A percentile compares a stretch with the other conserved stretches of the same genome.
phyloP scores from a whole-genome alignment of 2,113 vertebrate genomes.

The Cichladusa arquata region DNA sequence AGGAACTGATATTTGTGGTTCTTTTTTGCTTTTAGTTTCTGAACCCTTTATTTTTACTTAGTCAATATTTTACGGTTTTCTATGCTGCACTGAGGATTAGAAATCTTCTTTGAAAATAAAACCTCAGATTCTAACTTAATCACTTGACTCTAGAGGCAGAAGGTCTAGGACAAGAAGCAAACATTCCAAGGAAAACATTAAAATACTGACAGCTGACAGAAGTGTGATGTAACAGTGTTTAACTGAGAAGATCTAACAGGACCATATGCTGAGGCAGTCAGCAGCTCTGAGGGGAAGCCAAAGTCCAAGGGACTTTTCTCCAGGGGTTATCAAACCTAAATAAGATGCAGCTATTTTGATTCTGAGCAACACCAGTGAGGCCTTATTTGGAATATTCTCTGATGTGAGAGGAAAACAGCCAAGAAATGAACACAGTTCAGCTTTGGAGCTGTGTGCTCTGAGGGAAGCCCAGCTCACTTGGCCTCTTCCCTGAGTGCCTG shows the following conservation, averaged over 20 bases:
- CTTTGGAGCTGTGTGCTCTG: not conserved
- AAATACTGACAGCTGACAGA: slow-evolving; percentile 2
- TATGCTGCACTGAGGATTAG: not conserved
- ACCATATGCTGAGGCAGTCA: not conserved
- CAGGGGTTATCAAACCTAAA: not conserved
- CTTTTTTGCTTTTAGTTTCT: not conserved
- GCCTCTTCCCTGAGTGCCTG: not conserved
- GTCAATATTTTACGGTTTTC: not conserved
- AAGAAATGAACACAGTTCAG: not conserved
- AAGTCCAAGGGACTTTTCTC: slow-evolving; percentile 23
- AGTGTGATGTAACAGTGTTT: not conserved
- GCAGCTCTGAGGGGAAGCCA: not conserved
- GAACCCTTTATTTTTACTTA: not conserved
- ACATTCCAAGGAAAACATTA: not conserved
- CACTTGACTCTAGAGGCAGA: not conserved
- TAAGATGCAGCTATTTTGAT: slow-evolving; percentile 23
- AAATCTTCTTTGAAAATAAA: slow-evolving; percentile 2
- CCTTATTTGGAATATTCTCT: slow-evolving; percentile 31
- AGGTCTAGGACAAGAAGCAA: not conserved
- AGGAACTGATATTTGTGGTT: not conserved
- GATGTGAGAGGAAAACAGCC: not conserved
- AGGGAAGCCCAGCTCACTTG: not conserved
- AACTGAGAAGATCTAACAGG: not conserved
- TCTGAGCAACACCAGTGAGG: not conserved
- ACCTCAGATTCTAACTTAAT: not conserved